Evolutionary conservation across 1,140 invertebrate species (phyloP).

Genomic region (Grapholita molesta): DNA sequence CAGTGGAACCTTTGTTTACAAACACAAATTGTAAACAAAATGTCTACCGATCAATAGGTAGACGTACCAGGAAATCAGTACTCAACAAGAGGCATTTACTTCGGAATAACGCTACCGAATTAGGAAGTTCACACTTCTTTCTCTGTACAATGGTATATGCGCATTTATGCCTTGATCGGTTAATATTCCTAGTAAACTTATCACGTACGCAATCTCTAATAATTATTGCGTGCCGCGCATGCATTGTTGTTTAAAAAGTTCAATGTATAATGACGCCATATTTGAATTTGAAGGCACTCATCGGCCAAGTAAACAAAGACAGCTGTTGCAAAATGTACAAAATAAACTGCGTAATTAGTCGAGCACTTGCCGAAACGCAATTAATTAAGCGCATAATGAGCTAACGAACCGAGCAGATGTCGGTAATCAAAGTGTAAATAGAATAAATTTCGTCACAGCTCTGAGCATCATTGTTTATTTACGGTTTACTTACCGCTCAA

Average conservation of each 20-base stretch:
- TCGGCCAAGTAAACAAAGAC: constrained; percentile 38
- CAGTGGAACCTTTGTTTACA: constrained; percentile 25
- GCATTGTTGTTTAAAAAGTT: constrained; percentile 19
- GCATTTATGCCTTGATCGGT: constrained; percentile 21
- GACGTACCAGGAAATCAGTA: constrained; percentile 40
- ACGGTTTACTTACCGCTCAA: constrained; percentile 62
- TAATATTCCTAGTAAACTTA: constrained; percentile 19
- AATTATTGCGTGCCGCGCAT: constrained; percentile 29
- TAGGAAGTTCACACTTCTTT: constrained; percentile 15
- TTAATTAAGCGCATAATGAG: not conserved
- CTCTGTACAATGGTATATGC: not conserved
- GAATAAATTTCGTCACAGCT: constrained; percentile 39
- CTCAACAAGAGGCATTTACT: constrained; percentile 18
- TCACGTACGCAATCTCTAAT: constrained; percentile 28
- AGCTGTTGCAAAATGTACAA: constrained; percentile 34
- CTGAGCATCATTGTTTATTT: constrained; percentile 58
- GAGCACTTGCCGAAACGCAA: not conserved
- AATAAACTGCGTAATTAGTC: constrained; percentile 49
- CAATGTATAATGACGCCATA: constrained; percentile 17
- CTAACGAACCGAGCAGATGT: not conserved
- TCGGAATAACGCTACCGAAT: constrained; percentile 26
- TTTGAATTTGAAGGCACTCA: constrained; percentile 29
- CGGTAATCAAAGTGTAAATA: constrained; percentile 24
- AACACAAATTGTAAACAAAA: constrained; percentile 32
- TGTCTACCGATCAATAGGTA: constrained; percentile 33